Conservation (phyloP, 1,140 invertebrate species). For the Tetragonula clypearis region DNA sequence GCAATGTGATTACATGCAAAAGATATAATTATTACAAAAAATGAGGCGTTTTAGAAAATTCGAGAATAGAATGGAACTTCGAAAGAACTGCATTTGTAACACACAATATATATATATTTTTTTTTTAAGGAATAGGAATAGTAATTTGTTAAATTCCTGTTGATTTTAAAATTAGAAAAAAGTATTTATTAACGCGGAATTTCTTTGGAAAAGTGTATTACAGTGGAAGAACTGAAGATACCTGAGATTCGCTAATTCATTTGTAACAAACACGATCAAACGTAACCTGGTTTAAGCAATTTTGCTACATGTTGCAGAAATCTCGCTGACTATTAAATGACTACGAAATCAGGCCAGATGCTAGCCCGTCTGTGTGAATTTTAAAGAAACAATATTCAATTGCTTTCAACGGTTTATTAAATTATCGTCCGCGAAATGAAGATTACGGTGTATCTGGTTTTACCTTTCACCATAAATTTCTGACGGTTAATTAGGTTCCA, state of each 20-base stretch:
- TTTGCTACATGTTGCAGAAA: conserved; percentile 36
- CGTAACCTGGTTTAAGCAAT: conserved; percentile 38
- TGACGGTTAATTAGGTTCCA: too few species aligned
- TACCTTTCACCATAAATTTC: too few species aligned
- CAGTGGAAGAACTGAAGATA: conserved; percentile 4
- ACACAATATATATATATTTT: too few species aligned
- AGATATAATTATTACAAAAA: too few species aligned
- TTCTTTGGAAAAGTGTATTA: neutral
- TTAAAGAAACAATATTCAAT: conserved; percentile 13
- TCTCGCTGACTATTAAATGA: neutral
- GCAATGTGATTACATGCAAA: too few species aligned
- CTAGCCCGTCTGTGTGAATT: neutral
- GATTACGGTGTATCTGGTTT: neutral
- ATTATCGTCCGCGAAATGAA: neutral
- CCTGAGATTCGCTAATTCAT: conserved; percentile 27
- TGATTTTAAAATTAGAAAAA: too few species aligned
- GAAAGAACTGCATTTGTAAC: too few species aligned
- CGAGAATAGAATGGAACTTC: too few species aligned
- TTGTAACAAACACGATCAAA: conserved; percentile 25
- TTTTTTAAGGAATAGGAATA: too few species aligned
- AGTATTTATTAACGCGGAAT: neutral
- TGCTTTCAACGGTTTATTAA: neutral
- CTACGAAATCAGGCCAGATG: neutral
- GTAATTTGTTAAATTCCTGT: too few species aligned
- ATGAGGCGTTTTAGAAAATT: too few species aligned